Evolutionary conservation across 2,113 vertebrate species (phyloP), one percentile per base, ranked within the genome.

Genomic region (Lamprologus tigripictilis): DNA sequence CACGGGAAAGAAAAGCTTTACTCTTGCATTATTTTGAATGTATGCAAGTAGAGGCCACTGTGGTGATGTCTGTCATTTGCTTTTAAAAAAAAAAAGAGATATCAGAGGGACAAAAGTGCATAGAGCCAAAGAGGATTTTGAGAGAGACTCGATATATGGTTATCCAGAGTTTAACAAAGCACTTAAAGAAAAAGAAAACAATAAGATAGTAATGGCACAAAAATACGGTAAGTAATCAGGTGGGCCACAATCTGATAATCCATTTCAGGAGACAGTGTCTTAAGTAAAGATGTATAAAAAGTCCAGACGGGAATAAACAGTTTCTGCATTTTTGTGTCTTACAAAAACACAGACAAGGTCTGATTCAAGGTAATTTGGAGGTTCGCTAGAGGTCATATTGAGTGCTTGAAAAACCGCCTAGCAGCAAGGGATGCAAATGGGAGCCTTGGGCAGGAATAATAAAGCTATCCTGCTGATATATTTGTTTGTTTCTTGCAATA

Each of bases 151-250:
- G 84, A 86, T 89, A 92, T 91, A 87, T 93, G 93, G 89, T 92
- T 93, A 80, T n/a, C 51, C 47, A 58, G 68, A 89, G 89, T 91
- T 93, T 94, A 92, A 94, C 90, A 91, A 94, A 92, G 88, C 81
- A 61, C 90, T 92, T 86, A 89, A 66, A 92, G 80, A 82, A 47
- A 87, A 83, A 89, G 80, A 87, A 66, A 71, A 33, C 10, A n/a
- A 73, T 87, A 54, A 88, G 89, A 55, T 49, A 90, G 40, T 80
- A 83, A 84, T 79, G 86, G 86, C 88, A 88, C 80, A 37, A 63
- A 91, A 91, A 83, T 49, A 90, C 81, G 17, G 80, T 10, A 68
- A 40, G 73, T 82, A 92, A 91, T 92, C 83, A 86, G 82, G 78
- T 63, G 88, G 95, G 89, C 89, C 91, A 78, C 45, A 86, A 73